These are phyloP conservation scores for Ostrea denselamellosa DNA, from an alignment of 1,140 invertebrate genomes.

Conservation along the genomic window DNA sequence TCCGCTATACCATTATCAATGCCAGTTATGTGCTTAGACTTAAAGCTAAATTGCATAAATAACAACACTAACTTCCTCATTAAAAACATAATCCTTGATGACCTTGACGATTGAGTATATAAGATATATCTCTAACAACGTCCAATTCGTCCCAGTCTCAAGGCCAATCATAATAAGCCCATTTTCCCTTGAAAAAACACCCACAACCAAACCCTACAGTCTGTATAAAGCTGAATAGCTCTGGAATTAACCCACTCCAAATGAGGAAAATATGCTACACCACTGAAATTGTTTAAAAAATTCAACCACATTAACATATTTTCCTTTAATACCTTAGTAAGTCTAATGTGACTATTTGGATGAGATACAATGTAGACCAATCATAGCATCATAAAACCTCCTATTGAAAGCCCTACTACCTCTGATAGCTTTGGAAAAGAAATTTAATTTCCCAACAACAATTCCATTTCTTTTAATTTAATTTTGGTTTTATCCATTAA, in stretches of 20 bases:
- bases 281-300: conserved; percentile 53
- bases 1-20: too few species aligned
- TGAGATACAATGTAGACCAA: neutral
- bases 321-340: conserved; percentile 29
- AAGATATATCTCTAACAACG: neutral
- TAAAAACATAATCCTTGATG: too few species aligned
- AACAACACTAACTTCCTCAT: too few species aligned
- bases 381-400: conserved; percentile 40
- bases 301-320: conserved; percentile 40
- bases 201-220: conserved; percentile 46
- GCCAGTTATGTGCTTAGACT: too few species aligned
- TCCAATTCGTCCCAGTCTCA: neutral
- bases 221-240: conserved; percentile 49
- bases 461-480: conserved; percentile 31
- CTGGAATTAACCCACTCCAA: conserved; percentile 40
- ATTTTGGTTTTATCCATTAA: conserved; percentile 21
- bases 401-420: conserved; percentile 36
- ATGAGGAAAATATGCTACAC: conserved; percentile 30
- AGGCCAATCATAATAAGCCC: neutral
- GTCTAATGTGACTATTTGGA: conserved; percentile 22
- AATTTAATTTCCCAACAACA: conserved; percentile 22
- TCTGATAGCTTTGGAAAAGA: conserved; percentile 43
- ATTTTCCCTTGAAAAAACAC: conserved; percentile 35
- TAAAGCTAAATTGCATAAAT: too few species aligned
- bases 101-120: too few species aligned